Conservation (phyloP, 2,888 invertebrate genomes). For the Caenorhabditis panamensis region DNA sequence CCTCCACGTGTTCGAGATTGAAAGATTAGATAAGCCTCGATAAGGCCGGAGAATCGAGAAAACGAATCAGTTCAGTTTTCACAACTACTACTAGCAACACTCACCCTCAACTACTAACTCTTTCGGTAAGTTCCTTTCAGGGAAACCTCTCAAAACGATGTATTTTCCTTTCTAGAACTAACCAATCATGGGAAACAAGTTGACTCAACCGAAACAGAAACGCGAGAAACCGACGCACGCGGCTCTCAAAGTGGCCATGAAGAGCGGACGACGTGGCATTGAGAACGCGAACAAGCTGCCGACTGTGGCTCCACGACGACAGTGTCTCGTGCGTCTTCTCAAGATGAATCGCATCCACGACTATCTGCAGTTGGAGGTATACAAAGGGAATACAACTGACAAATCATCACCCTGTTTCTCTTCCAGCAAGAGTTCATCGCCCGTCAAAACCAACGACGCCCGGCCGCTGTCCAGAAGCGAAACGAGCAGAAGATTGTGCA, state of each 20-base stretch:
- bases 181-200: constrained; percentile 66
- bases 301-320: constrained; percentile 86
- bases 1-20: constrained; percentile 27
- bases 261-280: constrained; percentile 56
- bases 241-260: constrained; percentile 71
- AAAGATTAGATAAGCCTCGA: constrained; percentile 10
- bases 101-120: constrained; percentile 9
- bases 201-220: constrained; percentile 62
- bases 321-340: constrained; percentile 84
- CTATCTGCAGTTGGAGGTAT: constrained; percentile 93
- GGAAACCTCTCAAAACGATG: not conserved
- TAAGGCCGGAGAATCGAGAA: not conserved
- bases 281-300: constrained; percentile 91
- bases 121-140: constrained; percentile 23
- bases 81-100: constrained; percentile 20
- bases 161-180: constrained; percentile 13
- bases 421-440: constrained; percentile 91
- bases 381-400: not conserved
- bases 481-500: constrained; percentile 87
- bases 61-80: constrained; percentile 35
- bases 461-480: constrained; percentile 94
- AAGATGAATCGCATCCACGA: constrained; percentile 98
- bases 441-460: constrained; percentile 92
- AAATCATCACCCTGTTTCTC: not conserved
- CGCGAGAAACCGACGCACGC: constrained; percentile 74